Base-by-base conservation (phyloP, 2,888 invertebrate genomes). In the Coleophora deauratella region DNA sequence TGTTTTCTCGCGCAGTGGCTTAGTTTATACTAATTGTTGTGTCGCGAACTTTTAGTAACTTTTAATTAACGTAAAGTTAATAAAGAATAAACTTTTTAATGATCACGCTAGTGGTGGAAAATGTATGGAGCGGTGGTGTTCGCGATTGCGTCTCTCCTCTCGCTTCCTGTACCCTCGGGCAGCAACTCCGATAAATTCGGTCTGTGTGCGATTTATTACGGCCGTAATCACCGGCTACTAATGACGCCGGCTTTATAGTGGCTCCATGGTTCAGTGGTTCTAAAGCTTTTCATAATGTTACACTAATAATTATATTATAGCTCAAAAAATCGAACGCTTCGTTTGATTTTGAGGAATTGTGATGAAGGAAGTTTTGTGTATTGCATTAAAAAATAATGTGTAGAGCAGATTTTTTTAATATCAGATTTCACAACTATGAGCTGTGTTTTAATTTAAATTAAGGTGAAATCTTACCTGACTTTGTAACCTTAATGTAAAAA, bases 141-240 rank as follows among this genome's bases (percentile, higher is more conserved):
- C 27, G 35, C 31, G 30, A 28, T 15, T 9, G 57, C 73, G 55
- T 63, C 69, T 54, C 65, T 65, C 42, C 65, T 77, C 62, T 66
- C 82, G 62, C 55, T 61, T 41, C 54, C 70, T 54, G 66, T 70
- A 45, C 78, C 76, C 59, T 78, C 78, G 58, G 72, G 73, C 59
- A 72, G 69, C 54, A 76, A 73, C 67, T 75, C 80, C 45, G 84
- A 84, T 77, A 81, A 79, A 64, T 70, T 82, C 67, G 84, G 84
- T 84, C 51, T 52, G 72, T 70, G 57, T 54, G 50, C 65, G 64
- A 72, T 71, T 72, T 72, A 73, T 69, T 64, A 59, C 64, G 59
- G 55, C 55, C 58, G 62, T 70, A 71, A 70, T 72, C 66, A 66
- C 62, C 54, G 50, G 39, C 51, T 44, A 49, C 52, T 68, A 66